Percentiles rank a stretch among this genome's conserved stretches.
phyloP scores from a whole-genome alignment of 1,140 invertebrate genomes.

The Ooceraea biroi region DNA sequence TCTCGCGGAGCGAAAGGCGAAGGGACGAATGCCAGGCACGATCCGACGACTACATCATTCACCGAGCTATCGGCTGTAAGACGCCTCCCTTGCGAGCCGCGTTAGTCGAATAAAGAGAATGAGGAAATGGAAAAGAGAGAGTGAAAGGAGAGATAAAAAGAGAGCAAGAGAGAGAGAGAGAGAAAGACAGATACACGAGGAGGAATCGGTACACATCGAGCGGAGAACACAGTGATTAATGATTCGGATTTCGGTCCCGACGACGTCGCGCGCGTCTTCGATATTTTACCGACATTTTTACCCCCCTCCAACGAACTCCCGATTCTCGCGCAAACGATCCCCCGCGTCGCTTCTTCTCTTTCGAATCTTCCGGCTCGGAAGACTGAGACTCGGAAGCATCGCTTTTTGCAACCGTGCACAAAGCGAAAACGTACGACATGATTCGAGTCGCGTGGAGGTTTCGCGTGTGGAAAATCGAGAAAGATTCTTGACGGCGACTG shows the following conservation, averaged over 20 bases:
- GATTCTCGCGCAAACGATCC: conserved; percentile 50
- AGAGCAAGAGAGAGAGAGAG: not conserved
- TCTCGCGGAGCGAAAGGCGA: conserved; percentile 38
- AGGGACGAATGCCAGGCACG: conserved; percentile 63
- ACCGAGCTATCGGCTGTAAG: conserved; percentile 62
- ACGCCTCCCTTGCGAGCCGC: conserved; percentile 26
- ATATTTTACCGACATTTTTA: conserved; percentile 54
- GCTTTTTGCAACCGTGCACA: conserved; percentile 12
- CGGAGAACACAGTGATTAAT: conserved; percentile 53
- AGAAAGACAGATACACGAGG: no score
- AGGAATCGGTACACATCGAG: conserved; percentile 20
- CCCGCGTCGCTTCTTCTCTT: conserved; percentile 34
- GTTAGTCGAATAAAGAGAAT: conserved; percentile 31
- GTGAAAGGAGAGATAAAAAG: not conserved
- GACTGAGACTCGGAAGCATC: conserved; percentile 14
- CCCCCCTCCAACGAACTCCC: conserved; percentile 31
- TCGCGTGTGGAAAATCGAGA: conserved; percentile 17
- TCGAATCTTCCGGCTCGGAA: conserved; percentile 19
- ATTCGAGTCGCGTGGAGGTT: not conserved
- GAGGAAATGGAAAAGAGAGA: conserved; percentile 33
- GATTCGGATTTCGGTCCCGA: conserved; percentile 56
- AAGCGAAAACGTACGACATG: not conserved
- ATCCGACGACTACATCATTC: conserved; percentile 68
- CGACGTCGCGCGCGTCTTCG: conserved; percentile 49
- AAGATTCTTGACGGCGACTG: not conserved